Evolutionary conservation across 1,140 invertebrate species (phyloP).

Genomic region (Saccostrea echinata): DNA sequence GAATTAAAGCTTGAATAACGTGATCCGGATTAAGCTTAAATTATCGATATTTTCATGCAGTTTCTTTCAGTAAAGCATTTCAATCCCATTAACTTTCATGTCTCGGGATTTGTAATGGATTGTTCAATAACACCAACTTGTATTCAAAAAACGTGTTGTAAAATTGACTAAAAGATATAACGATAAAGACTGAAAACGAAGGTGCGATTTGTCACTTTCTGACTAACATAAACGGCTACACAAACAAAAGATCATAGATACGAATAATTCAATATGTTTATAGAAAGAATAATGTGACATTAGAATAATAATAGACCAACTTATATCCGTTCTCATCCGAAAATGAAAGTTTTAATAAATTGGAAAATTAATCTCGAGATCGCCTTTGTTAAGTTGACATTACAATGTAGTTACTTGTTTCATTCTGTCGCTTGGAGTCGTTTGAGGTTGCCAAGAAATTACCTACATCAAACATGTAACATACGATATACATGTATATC

Average conservation of each 20-base stretch:
- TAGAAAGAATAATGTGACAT: neutral
- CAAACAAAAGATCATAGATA: neutral
- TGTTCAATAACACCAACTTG: neutral
- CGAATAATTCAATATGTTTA: neutral
- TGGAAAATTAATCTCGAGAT: neutral
- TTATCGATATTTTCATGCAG: constrained; percentile 29
- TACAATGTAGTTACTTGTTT: neutral
- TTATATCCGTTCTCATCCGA: neutral
- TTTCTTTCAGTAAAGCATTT: constrained; percentile 11
- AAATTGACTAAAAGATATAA: neutral
- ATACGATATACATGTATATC: neutral
- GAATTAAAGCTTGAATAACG: neutral
- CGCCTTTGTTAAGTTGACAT: neutral
- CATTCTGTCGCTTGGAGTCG: neutral
- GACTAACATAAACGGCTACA: neutral
- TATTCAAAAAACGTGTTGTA: neutral
- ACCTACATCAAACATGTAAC: neutral
- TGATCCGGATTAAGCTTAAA: constrained; percentile 25
- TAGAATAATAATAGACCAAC: neutral
- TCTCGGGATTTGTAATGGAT: neutral
- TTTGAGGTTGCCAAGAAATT: neutral
- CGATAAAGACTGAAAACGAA: neutral
- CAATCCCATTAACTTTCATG: constrained; percentile 16
- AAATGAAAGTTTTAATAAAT: neutral
- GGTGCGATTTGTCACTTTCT: neutral